Conservation (phyloP, 2,113 vertebrate genomes). For the Syngnathoides biaculeatus region DNA sequence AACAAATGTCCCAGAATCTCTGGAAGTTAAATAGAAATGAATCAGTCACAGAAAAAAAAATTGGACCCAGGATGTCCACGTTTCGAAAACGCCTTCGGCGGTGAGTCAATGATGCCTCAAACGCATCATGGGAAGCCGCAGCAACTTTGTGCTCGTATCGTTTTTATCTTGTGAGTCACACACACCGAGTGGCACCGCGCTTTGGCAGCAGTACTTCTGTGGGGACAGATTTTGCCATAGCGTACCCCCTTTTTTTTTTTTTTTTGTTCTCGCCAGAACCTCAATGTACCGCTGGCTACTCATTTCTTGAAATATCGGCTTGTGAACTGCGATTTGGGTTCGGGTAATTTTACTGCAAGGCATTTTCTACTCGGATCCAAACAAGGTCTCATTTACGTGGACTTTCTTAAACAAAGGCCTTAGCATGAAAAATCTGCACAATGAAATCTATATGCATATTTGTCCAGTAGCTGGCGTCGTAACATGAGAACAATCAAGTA, state of each 20-base stretch:
- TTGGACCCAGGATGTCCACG: neutral
- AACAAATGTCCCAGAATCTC: neutral
- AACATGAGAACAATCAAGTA: too few species aligned
- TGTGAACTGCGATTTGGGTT: neutral
- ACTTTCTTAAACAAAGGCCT: neutral
- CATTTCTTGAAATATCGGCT: neutral
- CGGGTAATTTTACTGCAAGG: neutral
- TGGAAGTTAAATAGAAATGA: neutral
- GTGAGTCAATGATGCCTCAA: neutral
- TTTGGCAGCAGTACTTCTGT: neutral
- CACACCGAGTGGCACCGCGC: neutral
- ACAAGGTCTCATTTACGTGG: neutral
- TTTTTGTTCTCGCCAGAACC: too few species aligned
- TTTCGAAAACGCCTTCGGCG: neutral
- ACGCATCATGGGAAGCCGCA: neutral
- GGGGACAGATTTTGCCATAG: neutral
- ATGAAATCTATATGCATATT: too few species aligned
- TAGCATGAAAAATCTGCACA: too few species aligned
- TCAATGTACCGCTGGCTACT: neutral
- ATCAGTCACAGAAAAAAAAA: neutral
- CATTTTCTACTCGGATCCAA: neutral
- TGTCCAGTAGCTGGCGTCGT: too few species aligned
- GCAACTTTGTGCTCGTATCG: neutral
- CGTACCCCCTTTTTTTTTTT: neutral
- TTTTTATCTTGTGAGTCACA: conserved; percentile 2